Conservation (phyloP, 2,113 vertebrate genomes). For the Coptodon bakossiorum region DNA sequence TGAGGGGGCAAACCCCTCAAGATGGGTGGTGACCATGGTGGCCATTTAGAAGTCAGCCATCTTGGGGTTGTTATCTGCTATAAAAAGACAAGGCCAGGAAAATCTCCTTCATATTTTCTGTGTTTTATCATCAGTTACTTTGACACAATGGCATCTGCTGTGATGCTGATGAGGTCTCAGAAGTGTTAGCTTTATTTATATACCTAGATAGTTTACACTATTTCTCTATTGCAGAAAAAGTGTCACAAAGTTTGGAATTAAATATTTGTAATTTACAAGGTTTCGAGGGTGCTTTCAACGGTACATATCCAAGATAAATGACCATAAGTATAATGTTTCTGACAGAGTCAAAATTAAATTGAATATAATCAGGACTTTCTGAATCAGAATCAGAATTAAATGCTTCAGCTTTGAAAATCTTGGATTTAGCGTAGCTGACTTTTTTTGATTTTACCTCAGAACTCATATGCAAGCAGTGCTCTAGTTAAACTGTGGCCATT, state of each 20-base stretch:
- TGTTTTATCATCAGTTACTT: background rate
- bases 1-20: too few relatives aligned
- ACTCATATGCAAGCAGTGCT: background rate
- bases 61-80: background rate
- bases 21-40: too few relatives aligned
- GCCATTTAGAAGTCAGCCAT: too few relatives aligned
- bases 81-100: background rate
- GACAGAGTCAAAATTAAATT: background rate
- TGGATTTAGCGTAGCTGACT: background rate
- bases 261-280: background rate
- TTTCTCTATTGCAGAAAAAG: background rate
- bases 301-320: background rate
- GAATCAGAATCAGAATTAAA: background rate
- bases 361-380: background rate
- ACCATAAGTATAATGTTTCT: background rate
- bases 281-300: accelerated
- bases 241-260: background rate
- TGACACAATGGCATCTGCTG: background rate
- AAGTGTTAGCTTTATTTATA: background rate
- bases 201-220: background rate
- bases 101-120: background rate
- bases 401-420: background rate
- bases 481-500: background rate
- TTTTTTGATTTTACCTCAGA: accelerated
- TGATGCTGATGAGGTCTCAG: accelerated